Conservation (phyloP, 1,140 invertebrate species). For the Drosophila nasuta region DNA sequence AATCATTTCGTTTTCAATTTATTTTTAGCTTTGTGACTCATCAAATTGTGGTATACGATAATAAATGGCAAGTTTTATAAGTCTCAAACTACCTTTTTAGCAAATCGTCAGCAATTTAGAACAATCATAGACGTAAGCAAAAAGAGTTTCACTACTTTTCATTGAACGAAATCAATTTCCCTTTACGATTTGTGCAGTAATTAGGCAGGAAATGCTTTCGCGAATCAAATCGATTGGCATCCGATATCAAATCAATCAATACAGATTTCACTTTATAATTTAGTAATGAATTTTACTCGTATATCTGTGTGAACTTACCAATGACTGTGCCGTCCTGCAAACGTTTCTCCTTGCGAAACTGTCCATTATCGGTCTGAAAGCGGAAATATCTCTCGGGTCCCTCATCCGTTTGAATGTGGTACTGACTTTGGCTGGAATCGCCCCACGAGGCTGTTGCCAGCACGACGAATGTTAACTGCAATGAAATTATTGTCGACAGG, state of each 20-base stretch:
- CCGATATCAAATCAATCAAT: constrained; percentile 6
- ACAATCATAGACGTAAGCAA: too few relatives aligned
- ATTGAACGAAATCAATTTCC: constrained; percentile 1
- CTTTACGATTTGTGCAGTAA: neutral
- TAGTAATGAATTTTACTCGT: constrained; percentile 4
- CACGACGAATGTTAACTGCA: constrained; percentile 66
- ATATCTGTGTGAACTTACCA: constrained; percentile 84
- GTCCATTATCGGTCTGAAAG: constrained; percentile 94
- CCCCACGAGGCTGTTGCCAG: constrained; percentile 63
- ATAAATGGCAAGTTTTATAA: too few relatives aligned
- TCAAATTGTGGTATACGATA: too few relatives aligned
- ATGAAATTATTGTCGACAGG: constrained; percentile 44
- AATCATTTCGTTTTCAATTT: too few relatives aligned
- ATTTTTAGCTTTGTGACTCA: too few relatives aligned
- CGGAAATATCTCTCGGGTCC: constrained; percentile 93
- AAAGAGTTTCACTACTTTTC: too few relatives aligned
- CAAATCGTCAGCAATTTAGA: too few relatives aligned
- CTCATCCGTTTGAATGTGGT: constrained; percentile 96
- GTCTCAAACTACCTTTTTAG: too few relatives aligned
- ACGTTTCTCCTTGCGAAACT: constrained; percentile 94
- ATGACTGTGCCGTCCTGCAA: constrained; percentile 92
- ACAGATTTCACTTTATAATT: constrained; percentile 9
- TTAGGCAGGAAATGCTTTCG: neutral
- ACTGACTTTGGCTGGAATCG: constrained; percentile 86
- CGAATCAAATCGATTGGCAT: constrained; percentile 25